Conservation (phyloP, 1,140 invertebrate species). For the Ceratina australensis region DNA sequence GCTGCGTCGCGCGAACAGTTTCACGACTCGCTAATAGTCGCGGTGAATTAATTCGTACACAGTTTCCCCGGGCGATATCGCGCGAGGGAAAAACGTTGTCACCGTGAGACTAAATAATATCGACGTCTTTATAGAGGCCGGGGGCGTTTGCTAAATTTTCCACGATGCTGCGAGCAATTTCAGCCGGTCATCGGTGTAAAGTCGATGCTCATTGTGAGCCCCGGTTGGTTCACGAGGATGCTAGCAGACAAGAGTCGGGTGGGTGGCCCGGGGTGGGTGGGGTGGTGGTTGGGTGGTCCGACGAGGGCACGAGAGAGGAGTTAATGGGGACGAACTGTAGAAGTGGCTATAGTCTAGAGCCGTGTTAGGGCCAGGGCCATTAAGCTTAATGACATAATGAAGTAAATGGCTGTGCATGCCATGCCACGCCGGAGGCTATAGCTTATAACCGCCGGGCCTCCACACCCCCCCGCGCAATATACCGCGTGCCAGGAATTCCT, state of each 20-base stretch:
- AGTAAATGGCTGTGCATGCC: slow-evolving; percentile 80
- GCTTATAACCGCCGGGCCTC: slow-evolving; percentile 75
- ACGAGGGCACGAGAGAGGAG: slow-evolving; percentile 61
- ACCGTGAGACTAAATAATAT: slow-evolving; percentile 26
- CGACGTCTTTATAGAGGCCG: slow-evolving; percentile 4
- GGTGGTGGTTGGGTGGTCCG: neutral
- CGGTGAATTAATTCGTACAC: slow-evolving; percentile 31
- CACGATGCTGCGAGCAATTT: slow-evolving; percentile 63
- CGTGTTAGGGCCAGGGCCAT: slow-evolving; percentile 78
- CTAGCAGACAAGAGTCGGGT: slow-evolving; percentile 28
- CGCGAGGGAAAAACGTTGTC: neutral
- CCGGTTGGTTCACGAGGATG: slow-evolving; percentile 36
- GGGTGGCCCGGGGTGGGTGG: slow-evolving; percentile 26
- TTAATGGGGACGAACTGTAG: slow-evolving; percentile 78
- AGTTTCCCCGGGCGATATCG: neutral
- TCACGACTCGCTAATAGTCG: slow-evolving; percentile 29
- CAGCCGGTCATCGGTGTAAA: slow-evolving; percentile 71
- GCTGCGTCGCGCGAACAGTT: neutral
- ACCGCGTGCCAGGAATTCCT: slow-evolving; percentile 79
- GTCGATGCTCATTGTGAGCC: slow-evolving; percentile 72
- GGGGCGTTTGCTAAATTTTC: slow-evolving; percentile 45
- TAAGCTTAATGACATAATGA: slow-evolving; percentile 81
- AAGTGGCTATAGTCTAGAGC: slow-evolving; percentile 78
- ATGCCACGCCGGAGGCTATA: slow-evolving; percentile 74
- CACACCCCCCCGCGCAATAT: slow-evolving; percentile 76